A percentile compares a stretch with the other conserved stretches of the same genome.
phyloP scores from a whole-genome alignment of 1,140 invertebrate genomes.

The Drosophila sulfurigaster region DNA sequence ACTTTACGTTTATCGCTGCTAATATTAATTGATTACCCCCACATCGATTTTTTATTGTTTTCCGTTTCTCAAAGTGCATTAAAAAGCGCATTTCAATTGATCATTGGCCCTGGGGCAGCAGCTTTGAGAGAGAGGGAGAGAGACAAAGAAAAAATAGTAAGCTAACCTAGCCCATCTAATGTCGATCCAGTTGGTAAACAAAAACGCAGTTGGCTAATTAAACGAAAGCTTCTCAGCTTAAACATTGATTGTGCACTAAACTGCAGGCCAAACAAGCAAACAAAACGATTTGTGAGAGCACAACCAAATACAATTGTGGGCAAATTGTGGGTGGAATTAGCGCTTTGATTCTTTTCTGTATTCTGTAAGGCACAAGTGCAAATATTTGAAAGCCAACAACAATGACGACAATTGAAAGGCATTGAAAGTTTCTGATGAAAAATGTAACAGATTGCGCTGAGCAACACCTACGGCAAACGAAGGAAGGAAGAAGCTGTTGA shows the following conservation, averaged over 20 bases:
- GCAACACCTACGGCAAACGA: slow-evolving; percentile 63
- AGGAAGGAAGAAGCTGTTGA: slow-evolving; percentile 17
- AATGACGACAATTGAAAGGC: slow-evolving; percentile 59
- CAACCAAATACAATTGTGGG: slow-evolving; percentile 68
- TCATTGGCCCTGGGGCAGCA: slow-evolving; percentile 48
- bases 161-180: neutral
- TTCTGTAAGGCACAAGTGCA: slow-evolving; percentile 61
- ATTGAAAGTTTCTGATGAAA: slow-evolving; percentile 43
- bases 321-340: slow-evolving; percentile 74
- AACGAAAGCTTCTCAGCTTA: slow-evolving; percentile 66
- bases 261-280: slow-evolving; percentile 69
- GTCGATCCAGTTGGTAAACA: slow-evolving; percentile 34
- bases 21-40: slow-evolving; percentile 63
- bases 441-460: slow-evolving; percentile 78
- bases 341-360: slow-evolving; percentile 12
- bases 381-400: slow-evolving; percentile 71
- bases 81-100: slow-evolving; percentile 46
- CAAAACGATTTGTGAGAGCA: slow-evolving; percentile 33
- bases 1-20: slow-evolving; percentile 43
- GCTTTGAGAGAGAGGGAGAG: too few species aligned
- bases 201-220: slow-evolving; percentile 74
- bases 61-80: slow-evolving; percentile 57
- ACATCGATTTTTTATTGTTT: slow-evolving; percentile 38
- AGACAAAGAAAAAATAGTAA: neutral
- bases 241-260: slow-evolving; percentile 79